Base-by-base conservation (phyloP, 1,140 invertebrate species). In the Spodoptera litura region DNA sequence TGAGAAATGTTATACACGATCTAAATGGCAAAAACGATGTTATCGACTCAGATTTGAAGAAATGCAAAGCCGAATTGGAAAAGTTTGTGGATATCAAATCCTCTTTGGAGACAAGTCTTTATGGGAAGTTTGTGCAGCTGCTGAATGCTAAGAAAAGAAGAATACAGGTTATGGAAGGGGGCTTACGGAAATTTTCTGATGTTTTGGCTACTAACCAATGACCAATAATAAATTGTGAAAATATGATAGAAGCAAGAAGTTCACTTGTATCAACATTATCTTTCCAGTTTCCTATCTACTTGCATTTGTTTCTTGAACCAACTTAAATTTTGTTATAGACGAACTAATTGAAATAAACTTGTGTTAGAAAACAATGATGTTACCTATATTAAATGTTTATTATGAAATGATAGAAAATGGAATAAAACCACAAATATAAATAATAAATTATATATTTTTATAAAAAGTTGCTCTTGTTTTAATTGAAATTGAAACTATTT, bases 101-200 rank as follows among this genome's bases (percentile, higher is more conserved):
- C n/a, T 80, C 85, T 6, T 70, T 92, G 62, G 92, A 94, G 79
- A 73, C 74, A 15, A 87, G 70, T 9, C 78, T 94, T 9, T 93
- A 92, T 85, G 86, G 85, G 35, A 89, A 90, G 72, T 94, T 93
- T 89, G 75, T 89, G 31, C 84, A 89, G 75, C 51, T 94, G 44
- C 78, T 94, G 76, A 93, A 94, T 83, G 74, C 84, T 31, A 94
- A 94, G 70, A 94, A 93, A 77, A 85, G 79, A 73, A 87, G 89
- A 79, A 94, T 93, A 73, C 79, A 87, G 9, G 52, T 89, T 20
- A 74, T 93, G 35, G 85, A 93, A 84, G 82, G 87, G 52, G 79
- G 81, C 64, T 70, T 89, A 25, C 81, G 87, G 9, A 85, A 85
- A 13, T 78, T 73, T 78, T 73, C 85, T 64, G n/a, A 31, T 11